Conservation (phyloP, 2,113 vertebrate species). For the Procapra przewalskii region DNA sequence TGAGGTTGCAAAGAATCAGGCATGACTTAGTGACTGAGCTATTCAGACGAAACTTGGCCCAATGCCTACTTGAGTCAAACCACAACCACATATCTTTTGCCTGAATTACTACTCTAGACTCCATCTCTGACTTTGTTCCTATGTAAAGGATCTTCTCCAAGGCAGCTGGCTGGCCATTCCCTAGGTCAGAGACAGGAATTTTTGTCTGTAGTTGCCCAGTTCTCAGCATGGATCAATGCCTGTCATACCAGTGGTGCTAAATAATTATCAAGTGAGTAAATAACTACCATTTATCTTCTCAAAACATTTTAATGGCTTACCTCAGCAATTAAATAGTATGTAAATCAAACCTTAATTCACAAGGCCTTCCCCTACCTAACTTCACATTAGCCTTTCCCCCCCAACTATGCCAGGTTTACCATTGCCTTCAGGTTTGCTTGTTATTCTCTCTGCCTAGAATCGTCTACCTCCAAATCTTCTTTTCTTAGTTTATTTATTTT, state of each 20-base stretch:
- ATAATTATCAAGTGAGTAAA: background rate
- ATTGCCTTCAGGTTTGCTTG: background rate
- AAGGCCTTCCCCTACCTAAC: background rate
- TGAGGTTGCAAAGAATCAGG: background rate
- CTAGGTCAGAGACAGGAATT: background rate
- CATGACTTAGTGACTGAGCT: background rate
- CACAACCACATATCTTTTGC: background rate
- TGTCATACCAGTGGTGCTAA: background rate
- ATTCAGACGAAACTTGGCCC: background rate
- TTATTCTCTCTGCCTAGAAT: background rate
- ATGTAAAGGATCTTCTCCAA: background rate
- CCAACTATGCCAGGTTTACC: background rate
- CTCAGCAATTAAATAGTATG: background rate
- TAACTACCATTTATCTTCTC: background rate
- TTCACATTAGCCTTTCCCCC: background rate
- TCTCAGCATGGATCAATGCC: background rate
- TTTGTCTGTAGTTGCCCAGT: background rate
- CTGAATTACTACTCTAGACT: background rate
- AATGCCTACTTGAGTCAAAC: background rate
- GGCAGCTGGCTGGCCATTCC: background rate
- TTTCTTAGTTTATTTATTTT: background rate
- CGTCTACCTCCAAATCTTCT: background rate
- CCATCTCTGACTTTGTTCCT: background rate
- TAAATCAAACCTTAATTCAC: background rate
- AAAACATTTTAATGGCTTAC: background rate